Conservation (phyloP, 1,140 invertebrate species). For the Drosophila busckii region DNA sequence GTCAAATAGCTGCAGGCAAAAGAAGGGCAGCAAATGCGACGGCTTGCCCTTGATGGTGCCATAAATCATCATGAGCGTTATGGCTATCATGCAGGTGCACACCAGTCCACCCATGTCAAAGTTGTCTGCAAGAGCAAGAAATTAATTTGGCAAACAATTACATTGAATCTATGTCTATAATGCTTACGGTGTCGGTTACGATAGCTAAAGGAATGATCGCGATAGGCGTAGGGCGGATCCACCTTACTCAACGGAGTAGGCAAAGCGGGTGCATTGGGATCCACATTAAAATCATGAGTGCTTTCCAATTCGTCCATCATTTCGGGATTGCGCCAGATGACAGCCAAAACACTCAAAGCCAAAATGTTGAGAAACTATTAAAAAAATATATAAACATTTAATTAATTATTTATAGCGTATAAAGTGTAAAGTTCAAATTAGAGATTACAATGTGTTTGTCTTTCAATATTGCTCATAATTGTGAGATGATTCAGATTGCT, state of each 20-base stretch:
- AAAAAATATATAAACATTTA: not conserved
- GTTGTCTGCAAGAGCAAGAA: constrained; percentile 82
- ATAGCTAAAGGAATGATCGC: constrained; percentile 82
- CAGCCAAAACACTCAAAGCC: constrained; percentile 84
- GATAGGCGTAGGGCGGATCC: constrained; percentile 82
- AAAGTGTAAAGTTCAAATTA: too few species aligned
- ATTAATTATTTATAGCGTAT: too few species aligned
- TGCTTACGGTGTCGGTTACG: constrained; percentile 80
- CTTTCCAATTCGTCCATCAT: constrained; percentile 81
- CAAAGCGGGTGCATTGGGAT: constrained; percentile 80
- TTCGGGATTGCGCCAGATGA: constrained; percentile 86
- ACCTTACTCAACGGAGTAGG: constrained; percentile 85
- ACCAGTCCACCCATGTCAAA: constrained; percentile 88
- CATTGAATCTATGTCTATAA: not conserved
- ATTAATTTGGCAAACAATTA: constrained; percentile 3
- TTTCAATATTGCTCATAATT: too few species aligned
- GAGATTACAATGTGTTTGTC: too few species aligned
- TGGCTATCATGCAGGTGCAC: constrained; percentile 87
- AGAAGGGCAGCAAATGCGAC: constrained; percentile 91
- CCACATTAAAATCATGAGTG: constrained; percentile 75
- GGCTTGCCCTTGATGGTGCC: constrained; percentile 89
- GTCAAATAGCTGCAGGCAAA: constrained; percentile 92
- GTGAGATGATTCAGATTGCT: too few species aligned
- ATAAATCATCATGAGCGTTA: constrained; percentile 90
- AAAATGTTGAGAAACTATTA: constrained; percentile 86